A percentile compares a stretch with the other conserved stretches of the same genome.
These are phyloP conservation scores for Neostethus bicornis DNA, from an alignment of 2,797 vertebrate genomes.

Conservation along the genomic window DNA sequence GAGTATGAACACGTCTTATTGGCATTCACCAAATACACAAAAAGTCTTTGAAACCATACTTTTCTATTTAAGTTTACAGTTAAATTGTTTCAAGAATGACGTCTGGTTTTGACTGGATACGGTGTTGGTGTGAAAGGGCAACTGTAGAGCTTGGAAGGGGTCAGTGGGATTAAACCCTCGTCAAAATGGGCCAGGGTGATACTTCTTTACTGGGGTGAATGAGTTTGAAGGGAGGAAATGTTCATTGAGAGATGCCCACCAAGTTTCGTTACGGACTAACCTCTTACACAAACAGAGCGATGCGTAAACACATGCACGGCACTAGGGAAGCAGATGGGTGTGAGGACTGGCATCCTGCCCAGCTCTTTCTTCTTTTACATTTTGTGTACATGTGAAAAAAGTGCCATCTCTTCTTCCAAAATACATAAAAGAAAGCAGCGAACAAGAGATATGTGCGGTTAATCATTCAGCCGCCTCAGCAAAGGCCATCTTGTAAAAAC, in stretches of 20 bases:
- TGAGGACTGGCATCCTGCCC: constrained; percentile 63
- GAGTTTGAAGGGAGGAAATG: constrained; percentile 47
- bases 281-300: constrained; percentile 45
- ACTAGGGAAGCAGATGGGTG: constrained; percentile 62
- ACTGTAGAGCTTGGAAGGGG: constrained; percentile 28
- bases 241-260: constrained; percentile 39
- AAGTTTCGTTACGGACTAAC: constrained; percentile 43
- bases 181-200: constrained; percentile 29
- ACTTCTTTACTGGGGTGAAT: constrained; percentile 42
- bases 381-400: constrained; percentile 67
- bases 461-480: constrained; percentile 53
- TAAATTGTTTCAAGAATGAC: too few relatives aligned
- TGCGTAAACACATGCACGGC: constrained; percentile 50
- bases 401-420: constrained; percentile 59
- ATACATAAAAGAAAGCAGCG: constrained; percentile 40
- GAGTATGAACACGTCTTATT: too few relatives aligned
- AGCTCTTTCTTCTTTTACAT: constrained; percentile 57
- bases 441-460: constrained; percentile 47
- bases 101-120: not conserved
- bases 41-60: too few relatives aligned
- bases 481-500: constrained; percentile 51
- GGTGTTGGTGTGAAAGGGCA: not conserved
- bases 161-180: constrained; percentile 26
- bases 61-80: too few relatives aligned
- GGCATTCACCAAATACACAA: too few relatives aligned